Base-by-base conservation (phyloP, 2,113 vertebrate species). In the Hippoglossus stenolepis region DNA sequence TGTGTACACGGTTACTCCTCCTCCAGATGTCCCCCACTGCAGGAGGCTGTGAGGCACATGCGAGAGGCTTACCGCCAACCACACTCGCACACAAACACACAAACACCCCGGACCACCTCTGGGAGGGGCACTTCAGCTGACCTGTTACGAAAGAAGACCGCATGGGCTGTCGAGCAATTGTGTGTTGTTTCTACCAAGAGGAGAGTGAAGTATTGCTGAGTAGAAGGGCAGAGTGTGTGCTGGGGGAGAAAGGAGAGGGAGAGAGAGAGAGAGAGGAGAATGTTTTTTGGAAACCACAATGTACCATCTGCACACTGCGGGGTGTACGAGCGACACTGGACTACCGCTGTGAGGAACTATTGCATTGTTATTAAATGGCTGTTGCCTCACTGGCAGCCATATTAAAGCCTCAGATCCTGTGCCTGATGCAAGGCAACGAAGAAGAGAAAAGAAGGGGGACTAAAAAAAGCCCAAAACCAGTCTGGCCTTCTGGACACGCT, bases 281-380 rank as follows among this genome's bases (percentile, higher is more conserved):
- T 90, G 85, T 93, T 92, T 94, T 35, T 90, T 35, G 81, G 87
- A 91, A 91, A 87, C 77, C 82, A 82, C 91, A 94, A 87, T 85
- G 91, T 92, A 89, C 93, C 93, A 94, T 95, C 94, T 95, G 94
- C 90, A 93, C 92, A 51, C 90, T 61, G 87, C 84, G 40, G 93
- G 93, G 93, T 79, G 91, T 85, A 73, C 63, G 87, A 82, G 84
- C 86, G 89, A 93, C 90, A 93, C 91, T 62, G 86, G 89, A 86
- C 83, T 18, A 88, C 92, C 87, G 91, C 92, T 93, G 92, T 87
- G 92, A 93, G 90, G 84, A 88, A 91, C 90, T 92, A 92, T 93
- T 89, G 87, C 92, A 93, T 93, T 94, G 92, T 94, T 93, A 93
- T 92, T 94, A 93, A 93, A 92, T 88, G 91, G 90, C 87, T 86